These are phyloP conservation scores for Laticauda laticaudata DNA, from an alignment of 2,113 vertebrate species.

Conservation along the genomic window DNA sequence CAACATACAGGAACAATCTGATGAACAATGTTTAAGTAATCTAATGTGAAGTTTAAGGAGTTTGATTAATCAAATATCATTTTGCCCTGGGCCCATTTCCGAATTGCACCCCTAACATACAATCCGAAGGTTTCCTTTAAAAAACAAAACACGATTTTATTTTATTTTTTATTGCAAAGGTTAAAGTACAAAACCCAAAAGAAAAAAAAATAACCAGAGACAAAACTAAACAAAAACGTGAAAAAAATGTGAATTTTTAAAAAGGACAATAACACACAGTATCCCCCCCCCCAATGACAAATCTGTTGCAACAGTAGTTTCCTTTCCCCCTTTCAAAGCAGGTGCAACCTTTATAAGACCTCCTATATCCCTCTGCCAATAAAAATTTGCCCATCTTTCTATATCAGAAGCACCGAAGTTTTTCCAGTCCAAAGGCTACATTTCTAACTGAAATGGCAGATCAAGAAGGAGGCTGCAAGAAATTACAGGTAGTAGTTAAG, in stretches of 20 bases:
- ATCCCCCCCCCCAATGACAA: too few relatives aligned
- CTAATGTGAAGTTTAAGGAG: neutral
- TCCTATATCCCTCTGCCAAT: neutral
- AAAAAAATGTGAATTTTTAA: neutral
- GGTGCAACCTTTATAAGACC: neutral
- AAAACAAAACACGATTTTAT: neutral
- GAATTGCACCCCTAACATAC: neutral
- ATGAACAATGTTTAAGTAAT: neutral
- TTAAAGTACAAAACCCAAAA: neutral
- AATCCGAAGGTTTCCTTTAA: neutral
- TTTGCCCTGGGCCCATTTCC: neutral
- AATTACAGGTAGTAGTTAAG: neutral
- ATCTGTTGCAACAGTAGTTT: neutral
- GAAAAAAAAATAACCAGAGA: neutral
- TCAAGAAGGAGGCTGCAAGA: neutral
- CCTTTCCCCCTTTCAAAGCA: neutral
- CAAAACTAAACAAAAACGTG: neutral
- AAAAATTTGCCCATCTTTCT: neutral
- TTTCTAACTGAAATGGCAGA: neutral
- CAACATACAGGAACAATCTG: neutral
- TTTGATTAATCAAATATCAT: neutral
- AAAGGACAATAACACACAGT: neutral
- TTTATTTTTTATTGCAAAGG: neutral
- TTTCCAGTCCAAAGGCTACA: neutral
- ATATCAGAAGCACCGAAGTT: neutral